These are phyloP conservation scores for Mythimna loreyi DNA, from an alignment of 2,888 invertebrate genomes.

Conservation along the genomic window DNA sequence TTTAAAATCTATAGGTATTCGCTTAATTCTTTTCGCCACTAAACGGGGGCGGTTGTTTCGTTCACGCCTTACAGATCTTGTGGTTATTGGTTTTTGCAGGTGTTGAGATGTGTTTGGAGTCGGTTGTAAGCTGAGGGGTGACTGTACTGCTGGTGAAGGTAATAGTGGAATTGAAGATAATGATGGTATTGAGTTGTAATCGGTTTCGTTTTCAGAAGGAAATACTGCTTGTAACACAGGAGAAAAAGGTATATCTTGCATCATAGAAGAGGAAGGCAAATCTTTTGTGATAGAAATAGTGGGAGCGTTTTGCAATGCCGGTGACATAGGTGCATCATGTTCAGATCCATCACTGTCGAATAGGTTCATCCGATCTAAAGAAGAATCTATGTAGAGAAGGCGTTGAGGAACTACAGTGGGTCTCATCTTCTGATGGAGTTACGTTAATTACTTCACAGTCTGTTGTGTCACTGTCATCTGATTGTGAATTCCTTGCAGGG, in stretches of 20 bases:
- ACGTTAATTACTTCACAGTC: conserved; percentile 11
- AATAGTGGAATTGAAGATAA: conserved; percentile 25
- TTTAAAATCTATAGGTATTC: conserved; percentile 24
- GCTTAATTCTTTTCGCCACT: conserved; percentile 27
- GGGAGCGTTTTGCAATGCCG: conserved; percentile 20
- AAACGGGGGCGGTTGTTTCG: conserved; percentile 21
- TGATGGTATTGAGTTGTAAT: conserved; percentile 24
- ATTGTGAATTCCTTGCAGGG: conserved; percentile 20
- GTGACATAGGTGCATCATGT: conserved; percentile 14
- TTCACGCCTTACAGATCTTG: conserved; percentile 23
- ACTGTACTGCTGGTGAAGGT: conserved; percentile 30
- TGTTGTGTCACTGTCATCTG: conserved; percentile 13
- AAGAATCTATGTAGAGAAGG: conserved; percentile 28
- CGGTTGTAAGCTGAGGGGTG: conserved; percentile 24
- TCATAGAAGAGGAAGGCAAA: conserved; percentile 15
- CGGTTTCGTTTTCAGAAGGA: conserved; percentile 15
- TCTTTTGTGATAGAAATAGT: conserved; percentile 19
- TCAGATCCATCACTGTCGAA: conserved; percentile 13
- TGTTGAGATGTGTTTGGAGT: conserved; percentile 16
- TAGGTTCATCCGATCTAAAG: conserved; percentile 20
- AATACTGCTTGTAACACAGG: conserved; percentile 20
- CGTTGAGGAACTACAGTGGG: conserved; percentile 20
- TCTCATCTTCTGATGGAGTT: conserved; percentile 13
- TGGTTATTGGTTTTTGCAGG: conserved; percentile 16
- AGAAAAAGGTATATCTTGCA: conserved; percentile 22